A percentile compares a stretch with the other conserved stretches of the same genome.
Conservation (phyloP, 2,113 vertebrate species). For the Dicerorhinus sumatrensis region DNA sequence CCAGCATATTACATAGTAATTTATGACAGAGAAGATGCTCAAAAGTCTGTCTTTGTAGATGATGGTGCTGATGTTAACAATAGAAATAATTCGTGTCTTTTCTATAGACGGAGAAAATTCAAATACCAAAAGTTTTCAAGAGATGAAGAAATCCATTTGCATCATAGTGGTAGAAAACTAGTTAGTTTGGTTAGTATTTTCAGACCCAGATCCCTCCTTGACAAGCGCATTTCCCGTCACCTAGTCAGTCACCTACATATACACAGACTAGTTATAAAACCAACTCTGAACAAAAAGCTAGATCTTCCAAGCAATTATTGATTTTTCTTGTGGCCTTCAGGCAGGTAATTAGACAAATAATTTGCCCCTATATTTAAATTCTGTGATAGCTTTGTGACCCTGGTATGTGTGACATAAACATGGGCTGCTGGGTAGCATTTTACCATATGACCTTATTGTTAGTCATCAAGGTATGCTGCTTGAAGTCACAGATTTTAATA, state of each 20-base stretch:
- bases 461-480: background rate
- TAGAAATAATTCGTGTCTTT: background rate
- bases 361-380: background rate
- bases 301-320: background rate
- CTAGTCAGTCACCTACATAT: background rate
- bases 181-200: background rate
- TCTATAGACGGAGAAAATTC: background rate
- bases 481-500: slow-evolving; percentile 39
- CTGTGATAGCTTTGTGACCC: background rate
- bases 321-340: background rate
- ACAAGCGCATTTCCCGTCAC: background rate
- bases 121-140: background rate
- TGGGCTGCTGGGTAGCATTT: background rate
- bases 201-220: background rate
- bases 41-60: background rate
- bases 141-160: background rate
- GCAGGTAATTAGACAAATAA: background rate
- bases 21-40: background rate
- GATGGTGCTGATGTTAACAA: background rate
- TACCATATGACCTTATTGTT: slow-evolving; percentile 17
- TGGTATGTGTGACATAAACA: background rate
- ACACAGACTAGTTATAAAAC: background rate
- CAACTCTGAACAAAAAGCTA: background rate
- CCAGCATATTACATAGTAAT: background rate
- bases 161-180: background rate